phyloP scores from a whole-genome alignment of 2,113 vertebrate species.

The Psettodes erumei region DNA sequence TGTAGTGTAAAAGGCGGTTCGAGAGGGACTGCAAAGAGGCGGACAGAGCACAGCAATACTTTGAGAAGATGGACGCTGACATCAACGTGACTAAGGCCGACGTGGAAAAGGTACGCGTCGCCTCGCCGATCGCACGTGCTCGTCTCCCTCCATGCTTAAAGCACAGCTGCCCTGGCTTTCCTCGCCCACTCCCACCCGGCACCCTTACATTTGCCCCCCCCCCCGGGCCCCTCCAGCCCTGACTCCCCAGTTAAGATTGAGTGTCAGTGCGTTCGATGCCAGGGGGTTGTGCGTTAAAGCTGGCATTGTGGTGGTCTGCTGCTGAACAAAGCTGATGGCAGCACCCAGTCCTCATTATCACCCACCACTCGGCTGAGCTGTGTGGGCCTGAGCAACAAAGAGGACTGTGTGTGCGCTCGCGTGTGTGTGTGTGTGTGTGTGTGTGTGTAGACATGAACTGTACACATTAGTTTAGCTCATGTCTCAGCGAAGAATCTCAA shows the following conservation, averaged over 20 bases:
- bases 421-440: constrained; percentile 8
- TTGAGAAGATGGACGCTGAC: constrained; percentile 98
- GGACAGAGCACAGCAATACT: constrained; percentile 94
- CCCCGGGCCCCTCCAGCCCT: not conserved
- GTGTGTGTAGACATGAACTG: constrained; percentile 1
- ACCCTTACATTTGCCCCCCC: not conserved
- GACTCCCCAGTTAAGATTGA: constrained; percentile 40
- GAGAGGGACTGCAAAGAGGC: constrained; percentile 98
- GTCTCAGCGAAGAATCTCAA: not conserved
- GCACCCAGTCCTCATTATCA: constrained; percentile 53
- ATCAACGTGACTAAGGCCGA: constrained; percentile 99
- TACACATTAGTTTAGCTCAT: not conserved
- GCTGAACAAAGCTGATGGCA: constrained; percentile 56
- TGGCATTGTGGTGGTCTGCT: constrained; percentile 58
- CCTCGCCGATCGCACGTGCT: constrained; percentile 19
- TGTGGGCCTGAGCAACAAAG: constrained; percentile 31
- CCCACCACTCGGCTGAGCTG: constrained; percentile 19
- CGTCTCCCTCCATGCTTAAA: constrained; percentile 22
- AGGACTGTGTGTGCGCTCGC: not conserved
- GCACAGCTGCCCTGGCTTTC: constrained; percentile 28
- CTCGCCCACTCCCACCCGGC: constrained; percentile 33
- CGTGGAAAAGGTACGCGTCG: constrained; percentile 92
- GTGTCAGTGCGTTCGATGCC: constrained; percentile 42
- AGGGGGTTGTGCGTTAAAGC: constrained; percentile 49
- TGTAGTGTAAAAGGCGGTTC: constrained; percentile 91